Conservation (phyloP, 2,797 vertebrate species). For the Chloroceryle inda region DNA sequence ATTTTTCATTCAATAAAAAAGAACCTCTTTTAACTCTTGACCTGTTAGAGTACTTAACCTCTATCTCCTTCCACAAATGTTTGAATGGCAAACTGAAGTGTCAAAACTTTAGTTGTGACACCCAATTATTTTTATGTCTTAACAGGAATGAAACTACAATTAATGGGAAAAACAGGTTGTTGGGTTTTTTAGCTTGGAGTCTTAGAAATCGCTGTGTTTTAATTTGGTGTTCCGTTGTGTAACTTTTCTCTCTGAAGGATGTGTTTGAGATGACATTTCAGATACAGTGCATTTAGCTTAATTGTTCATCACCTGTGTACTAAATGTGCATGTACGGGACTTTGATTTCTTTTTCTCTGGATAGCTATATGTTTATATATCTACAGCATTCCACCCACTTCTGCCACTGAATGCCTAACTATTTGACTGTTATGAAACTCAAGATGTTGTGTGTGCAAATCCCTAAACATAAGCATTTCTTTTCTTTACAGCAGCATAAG, state of each 20-base stretch:
- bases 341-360: slow-evolving; percentile 59
- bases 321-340: background rate
- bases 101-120: background rate
- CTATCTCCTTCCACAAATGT: background rate
- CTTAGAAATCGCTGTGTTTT: background rate
- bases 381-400: slow-evolving; percentile 56
- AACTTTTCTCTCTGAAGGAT: background rate
- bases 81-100: background rate
- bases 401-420: slow-evolving; percentile 13
- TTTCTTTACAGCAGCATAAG: slow-evolving; percentile 74
- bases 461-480: slow-evolving; percentile 68
- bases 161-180: background rate
- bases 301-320: background rate
- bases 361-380: slow-evolving; percentile 61
- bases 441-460: slow-evolving; percentile 18
- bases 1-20: background rate
- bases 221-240: background rate
- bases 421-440: slow-evolving; percentile 54
- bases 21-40: background rate
- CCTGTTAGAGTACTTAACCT: background rate
- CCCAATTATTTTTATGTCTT: background rate
- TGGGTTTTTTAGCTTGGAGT: background rate
- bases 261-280: background rate
- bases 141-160: background rate
- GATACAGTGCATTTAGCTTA: background rate